These are phyloP conservation scores for Oconnorella tubifera DNA, from an alignment of 2,888 invertebrate species.

Conservation along the genomic window DNA sequence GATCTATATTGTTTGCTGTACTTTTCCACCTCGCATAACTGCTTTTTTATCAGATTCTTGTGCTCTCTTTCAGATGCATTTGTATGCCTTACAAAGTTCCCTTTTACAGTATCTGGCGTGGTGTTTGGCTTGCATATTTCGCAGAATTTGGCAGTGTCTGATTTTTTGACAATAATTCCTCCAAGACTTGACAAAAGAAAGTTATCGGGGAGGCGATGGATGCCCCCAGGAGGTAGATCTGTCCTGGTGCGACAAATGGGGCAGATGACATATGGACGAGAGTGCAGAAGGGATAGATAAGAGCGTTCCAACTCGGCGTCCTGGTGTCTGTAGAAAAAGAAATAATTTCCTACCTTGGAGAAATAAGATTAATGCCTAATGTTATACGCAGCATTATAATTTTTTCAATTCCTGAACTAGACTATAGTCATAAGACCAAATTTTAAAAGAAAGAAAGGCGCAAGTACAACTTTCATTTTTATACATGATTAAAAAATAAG, in stretches of 20 bases:
- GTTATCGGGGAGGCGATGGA: conserved; percentile 52
- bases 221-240: conserved; percentile 51
- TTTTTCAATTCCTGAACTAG: no score
- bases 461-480: no score
- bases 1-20: background rate
- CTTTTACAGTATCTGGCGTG: no score
- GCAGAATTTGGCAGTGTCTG: background rate
- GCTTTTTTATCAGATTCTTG: no score
- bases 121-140: conserved; percentile 13
- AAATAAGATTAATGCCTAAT: background rate
- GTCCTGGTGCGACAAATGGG: conserved; percentile 53
- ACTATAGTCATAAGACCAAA: no score
- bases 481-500: no score
- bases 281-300: conserved; percentile 36
- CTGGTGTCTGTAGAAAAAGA: conserved; percentile 36
- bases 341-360: background rate
- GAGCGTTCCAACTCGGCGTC: conserved; percentile 46
- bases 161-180: conserved; percentile 36
- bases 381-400: no score
- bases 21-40: background rate
- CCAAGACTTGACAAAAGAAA: conserved; percentile 52
- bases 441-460: no score
- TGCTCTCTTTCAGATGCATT: background rate
- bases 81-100: background rate
- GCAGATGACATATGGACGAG: conserved; percentile 48